Evolutionary conservation across 37 sponge, comb jelly and placozoan genomes (phyloP).

Genomic region (Cliona cf. orientalis): DNA sequence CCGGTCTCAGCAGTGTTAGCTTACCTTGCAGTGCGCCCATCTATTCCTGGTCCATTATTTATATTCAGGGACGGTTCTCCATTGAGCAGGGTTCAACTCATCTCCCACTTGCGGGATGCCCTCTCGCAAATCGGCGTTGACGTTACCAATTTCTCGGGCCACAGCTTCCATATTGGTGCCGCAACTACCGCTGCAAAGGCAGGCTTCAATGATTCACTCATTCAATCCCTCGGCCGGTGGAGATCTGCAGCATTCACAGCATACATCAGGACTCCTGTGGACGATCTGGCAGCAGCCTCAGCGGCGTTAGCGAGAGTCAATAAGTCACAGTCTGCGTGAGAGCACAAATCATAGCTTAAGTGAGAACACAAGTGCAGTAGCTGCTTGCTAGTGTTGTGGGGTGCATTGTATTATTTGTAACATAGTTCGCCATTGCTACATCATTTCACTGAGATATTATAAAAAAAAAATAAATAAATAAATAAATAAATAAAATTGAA

Average conservation of each 20-base stretch:
- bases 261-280: background rate
- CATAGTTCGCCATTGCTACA: too few species aligned
- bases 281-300: background rate
- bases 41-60: background rate
- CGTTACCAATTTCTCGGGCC: background rate
- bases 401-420: too few species aligned
- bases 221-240: background rate
- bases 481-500: too few species aligned
- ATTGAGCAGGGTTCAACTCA: background rate
- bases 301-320: background rate
- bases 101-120: background rate
- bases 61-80: background rate
- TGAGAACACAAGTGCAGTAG: too few species aligned
- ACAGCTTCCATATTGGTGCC: too few species aligned
- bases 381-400: too few species aligned
- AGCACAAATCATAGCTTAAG: too few species aligned
- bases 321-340: too few species aligned
- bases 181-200: too few species aligned
- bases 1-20: background rate
- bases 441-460: too few species aligned
- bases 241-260: slow-evolving; percentile 1
- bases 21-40: background rate
- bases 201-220: background rate
- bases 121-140: background rate
- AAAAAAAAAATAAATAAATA: too few species aligned